Evolutionary conservation across 2,797 vertebrate species (phyloP), one percentile per base, ranked within the genome.

Genomic region (Pelodytes ibericus): DNA sequence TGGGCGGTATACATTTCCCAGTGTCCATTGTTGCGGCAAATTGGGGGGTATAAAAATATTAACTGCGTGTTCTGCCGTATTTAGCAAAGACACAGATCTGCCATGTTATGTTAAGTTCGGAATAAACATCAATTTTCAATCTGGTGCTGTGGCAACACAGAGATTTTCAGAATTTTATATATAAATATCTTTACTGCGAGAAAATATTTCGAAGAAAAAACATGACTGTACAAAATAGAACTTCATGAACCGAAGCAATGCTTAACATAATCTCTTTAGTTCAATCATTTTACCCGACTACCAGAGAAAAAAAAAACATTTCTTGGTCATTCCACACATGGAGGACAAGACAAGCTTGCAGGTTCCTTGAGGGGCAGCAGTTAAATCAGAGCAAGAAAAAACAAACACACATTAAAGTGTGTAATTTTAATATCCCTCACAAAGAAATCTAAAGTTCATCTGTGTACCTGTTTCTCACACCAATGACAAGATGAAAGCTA

Each of bases 371-470:
- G 74, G 36, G 58, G 6, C 25, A 33, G 47, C 53, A 53, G 60
- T 56, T 30, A 27, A 62, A 69, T 60, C 25, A 27, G 30, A 69
- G 60, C 49, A 26, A 24, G 29, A 13, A 16, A 63, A 61, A 75
- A 57, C 49, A 72, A 71, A 65, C 71, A 74, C 63, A 62, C 44
- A 62, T 39, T 62, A 69, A 60, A 29, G 27, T 57, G 27, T 56
- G 41, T 70, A 57, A 57, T 57, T 74, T 59, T 51, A n/a, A 39
- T 30, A 69, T 69, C 64, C 6, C 11, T 16, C 51, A 4, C n/a
- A 26, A 31, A 29, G 22, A 22, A 66, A 26, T 36, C 29, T 20
- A 29, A 15, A 53, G 22, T 53, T 39, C 31, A 75, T 69, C 33
- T 31, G 13, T 6, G 36, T n/a, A 8, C 26, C 24, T 49, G 26